Base-by-base conservation (phyloP, 2,113 vertebrate genomes). In the Pionites leucogaster region DNA sequence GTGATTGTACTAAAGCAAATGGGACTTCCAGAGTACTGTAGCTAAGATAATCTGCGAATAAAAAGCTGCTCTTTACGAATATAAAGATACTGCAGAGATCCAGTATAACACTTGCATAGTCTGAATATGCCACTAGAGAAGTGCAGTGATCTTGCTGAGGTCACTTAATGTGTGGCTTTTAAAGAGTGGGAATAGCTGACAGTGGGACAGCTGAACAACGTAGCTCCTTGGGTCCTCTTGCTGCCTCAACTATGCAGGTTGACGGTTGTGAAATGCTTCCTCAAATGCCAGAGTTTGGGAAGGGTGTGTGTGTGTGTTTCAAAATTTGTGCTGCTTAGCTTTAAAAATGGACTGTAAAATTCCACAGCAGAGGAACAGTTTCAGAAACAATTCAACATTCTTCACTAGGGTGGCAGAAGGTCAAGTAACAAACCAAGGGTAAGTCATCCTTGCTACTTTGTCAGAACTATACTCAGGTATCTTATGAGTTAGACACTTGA, bases 21-120 rank as follows among this genome's bases (percentile, higher is more conserved):
- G 25, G 2, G 22, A 49, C 14, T 49, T 90, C 49, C 31, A 88
- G 44, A 65, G 33, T 41, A 33, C n/a, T 41, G 31, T 25, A 65
- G 16, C 6, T 64, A 82, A 57, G 0, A 37, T 37, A 63, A 53
- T 8, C 31, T 29, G 13, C 17, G 10, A 79, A 79, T 16, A 42
- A 79, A 86, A 41, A 1, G 5, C 3, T 77, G 5, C 10, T 67
- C 11, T 76, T 33, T 57, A 60, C 35, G 10, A 39, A n/a, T 10
- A 17, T 17, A 65, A 72, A 68, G 42, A 22, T 1, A 46, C 20
- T 12, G 3, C 20, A 47, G 41, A 69, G 4, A 57, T 65, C 16
- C n/a, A 44, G 0, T 7, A 23, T 69, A 35, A 49, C 28, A 6
- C 0, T 0, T 23, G 57, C 20, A 23, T 44, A n/a, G 19, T 13